Conservation (phyloP, 23 tunicate genomes). For the Halocynthia aurantium region DNA sequence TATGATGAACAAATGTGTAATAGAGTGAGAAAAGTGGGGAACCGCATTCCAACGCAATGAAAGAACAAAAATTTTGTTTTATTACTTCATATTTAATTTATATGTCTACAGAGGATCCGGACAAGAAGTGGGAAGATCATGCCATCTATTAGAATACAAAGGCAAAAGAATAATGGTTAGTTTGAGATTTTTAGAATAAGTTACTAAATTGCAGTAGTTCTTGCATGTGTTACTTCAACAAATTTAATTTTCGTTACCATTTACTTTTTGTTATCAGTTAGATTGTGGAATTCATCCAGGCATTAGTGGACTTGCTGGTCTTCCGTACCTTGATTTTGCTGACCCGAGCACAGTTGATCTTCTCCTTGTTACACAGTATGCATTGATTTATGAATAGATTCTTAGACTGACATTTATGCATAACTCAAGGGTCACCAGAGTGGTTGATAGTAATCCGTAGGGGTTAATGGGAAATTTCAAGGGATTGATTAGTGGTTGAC, state of each 20-base stretch:
- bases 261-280: conserved; percentile 25
- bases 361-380: conserved; percentile 86
- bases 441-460: too few relatives aligned
- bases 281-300: conserved; percentile 99
- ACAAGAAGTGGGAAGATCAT: conserved; percentile 99
- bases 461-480: too few relatives aligned
- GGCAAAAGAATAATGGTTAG: conserved; percentile 87
- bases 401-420: too few relatives aligned
- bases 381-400: neutral
- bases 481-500: too few relatives aligned
- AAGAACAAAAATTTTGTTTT: neutral
- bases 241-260: neutral
- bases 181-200: neutral
- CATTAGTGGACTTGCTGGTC: conserved; percentile 80
- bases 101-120: conserved; percentile 75
- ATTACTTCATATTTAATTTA: neutral
- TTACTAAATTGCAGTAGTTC: neutral
- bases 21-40: too few relatives aligned
- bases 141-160: conserved; percentile 93
- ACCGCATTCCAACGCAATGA: too few relatives aligned
- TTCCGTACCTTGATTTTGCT: conserved; percentile 80
- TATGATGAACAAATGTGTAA: too few relatives aligned
- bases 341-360: conserved; percentile 86
- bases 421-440: too few relatives aligned
- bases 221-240: neutral